Conservation (phyloP, 2,888 invertebrate species). For the Meta bourneti region DNA sequence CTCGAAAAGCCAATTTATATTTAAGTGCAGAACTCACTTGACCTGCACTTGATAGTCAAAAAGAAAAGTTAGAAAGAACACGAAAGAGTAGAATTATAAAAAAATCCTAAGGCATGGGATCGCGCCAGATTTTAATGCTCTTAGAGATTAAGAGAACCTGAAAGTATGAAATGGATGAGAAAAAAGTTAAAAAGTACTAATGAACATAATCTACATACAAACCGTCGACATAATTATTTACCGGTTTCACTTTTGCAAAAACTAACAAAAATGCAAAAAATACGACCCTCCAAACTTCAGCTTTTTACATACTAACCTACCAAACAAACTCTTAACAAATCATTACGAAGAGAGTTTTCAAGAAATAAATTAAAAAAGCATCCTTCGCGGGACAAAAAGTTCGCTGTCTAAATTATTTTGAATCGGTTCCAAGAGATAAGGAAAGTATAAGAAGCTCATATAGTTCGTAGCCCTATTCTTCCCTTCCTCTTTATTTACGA, state of each 20-base stretch:
- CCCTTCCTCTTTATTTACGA: not conserved
- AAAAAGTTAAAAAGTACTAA: not conserved
- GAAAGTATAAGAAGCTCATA: not conserved
- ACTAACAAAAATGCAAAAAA: not conserved
- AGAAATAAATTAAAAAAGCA: not conserved
- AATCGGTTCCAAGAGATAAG: not conserved
- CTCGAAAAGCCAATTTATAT: not conserved
- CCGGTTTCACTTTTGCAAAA: not conserved
- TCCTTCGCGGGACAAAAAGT: not conserved
- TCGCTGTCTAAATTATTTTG: not conserved
- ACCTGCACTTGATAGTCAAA: not conserved
- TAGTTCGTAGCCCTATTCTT: not conserved
- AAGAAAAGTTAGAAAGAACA: not conserved
- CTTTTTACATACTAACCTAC: not conserved
- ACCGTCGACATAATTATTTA: not conserved
- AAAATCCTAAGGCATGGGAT: not conserved
- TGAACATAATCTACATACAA: not conserved
- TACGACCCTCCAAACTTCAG: not conserved
- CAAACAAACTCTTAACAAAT: conserved; percentile 1
- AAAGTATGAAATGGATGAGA: not conserved
- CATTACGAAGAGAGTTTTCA: not conserved
- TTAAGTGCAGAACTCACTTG: not conserved
- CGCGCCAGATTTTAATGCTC: not conserved
- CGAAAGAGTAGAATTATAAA: not conserved
- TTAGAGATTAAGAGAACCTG: not conserved